phyloP scores from a whole-genome alignment of 2,797 vertebrate genomes.

The Iguana delicatissima region DNA sequence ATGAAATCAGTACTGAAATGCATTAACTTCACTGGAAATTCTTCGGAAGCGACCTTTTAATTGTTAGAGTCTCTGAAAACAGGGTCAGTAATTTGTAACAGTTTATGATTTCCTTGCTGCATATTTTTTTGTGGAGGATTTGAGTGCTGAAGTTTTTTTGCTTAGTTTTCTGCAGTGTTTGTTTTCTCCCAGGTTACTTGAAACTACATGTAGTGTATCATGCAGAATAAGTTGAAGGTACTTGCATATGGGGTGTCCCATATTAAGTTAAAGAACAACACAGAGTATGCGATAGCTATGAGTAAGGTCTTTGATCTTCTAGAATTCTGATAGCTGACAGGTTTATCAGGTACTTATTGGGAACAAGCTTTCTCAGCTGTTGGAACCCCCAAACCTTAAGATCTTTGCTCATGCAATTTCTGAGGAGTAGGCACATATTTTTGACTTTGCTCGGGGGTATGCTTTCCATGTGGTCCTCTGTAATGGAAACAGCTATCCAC shows the following conservation, averaged over 20 bases:
- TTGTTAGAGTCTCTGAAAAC: constrained; percentile 7
- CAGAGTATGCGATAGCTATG: constrained; percentile 36
- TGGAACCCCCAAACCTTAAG: not conserved
- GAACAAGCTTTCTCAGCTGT: constrained; percentile 45
- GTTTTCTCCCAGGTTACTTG: not conserved
- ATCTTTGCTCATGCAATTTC: not conserved
- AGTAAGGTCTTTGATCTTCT: constrained; percentile 22
- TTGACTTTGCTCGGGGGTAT: not conserved
- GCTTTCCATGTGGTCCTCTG: not conserved
- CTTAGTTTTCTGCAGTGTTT: not conserved
- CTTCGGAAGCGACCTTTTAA: constrained; percentile 24
- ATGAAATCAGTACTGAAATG: not conserved
- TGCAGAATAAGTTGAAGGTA: not conserved
- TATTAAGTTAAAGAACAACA: constrained; percentile 23
- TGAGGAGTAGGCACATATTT: not conserved
- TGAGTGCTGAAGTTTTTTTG: not conserved
- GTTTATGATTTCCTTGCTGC: not conserved
- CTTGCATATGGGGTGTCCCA: accelerated
- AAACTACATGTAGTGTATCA: not conserved
- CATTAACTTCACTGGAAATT: not conserved
- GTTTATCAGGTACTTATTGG: constrained; percentile 38
- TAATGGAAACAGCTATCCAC: not conserved
- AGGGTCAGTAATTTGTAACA: accelerated
- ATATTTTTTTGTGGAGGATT: not conserved
- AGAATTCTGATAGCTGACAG: constrained; percentile 37